phyloP scores from a whole-genome alignment of 2,113 vertebrate genomes.

The Phyllostomus discolor region DNA sequence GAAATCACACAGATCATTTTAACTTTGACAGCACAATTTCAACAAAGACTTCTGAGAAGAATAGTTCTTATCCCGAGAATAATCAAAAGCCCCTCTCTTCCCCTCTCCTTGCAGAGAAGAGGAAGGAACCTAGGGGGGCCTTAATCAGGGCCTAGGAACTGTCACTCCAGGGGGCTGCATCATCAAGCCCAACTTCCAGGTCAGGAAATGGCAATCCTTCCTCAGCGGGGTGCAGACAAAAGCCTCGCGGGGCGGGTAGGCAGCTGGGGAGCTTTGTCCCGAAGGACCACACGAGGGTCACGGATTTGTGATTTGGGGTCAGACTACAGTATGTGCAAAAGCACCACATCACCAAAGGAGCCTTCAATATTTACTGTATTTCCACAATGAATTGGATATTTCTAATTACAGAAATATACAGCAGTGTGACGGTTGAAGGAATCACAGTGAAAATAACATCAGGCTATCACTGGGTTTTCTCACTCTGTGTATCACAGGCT shows the following conservation, averaged over 20 bases:
- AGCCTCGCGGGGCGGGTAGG: background rate
- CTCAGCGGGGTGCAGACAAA: background rate
- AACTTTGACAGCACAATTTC: background rate
- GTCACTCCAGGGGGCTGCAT: background rate
- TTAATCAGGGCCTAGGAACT: background rate
- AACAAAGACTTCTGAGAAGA: background rate
- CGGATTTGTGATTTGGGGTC: background rate
- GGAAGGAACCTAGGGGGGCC: background rate
- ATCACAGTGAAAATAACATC: background rate
- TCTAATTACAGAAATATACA: background rate
- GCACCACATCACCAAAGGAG: background rate
- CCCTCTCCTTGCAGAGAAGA: background rate
- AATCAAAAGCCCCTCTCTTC: background rate
- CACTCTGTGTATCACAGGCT: background rate
- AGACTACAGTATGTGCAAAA: background rate
- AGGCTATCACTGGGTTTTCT: no score
- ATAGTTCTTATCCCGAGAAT: background rate
- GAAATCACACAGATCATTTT: background rate
- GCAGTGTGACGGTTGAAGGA: accelerated
- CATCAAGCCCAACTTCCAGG: background rate
- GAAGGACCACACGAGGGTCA: background rate
- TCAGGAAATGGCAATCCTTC: background rate
- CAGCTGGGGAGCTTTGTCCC: background rate
- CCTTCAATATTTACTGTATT: background rate
- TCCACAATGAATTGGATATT: background rate